Percentiles rank a stretch among this genome's conserved stretches.
Evolutionary conservation across 2,888 invertebrate genomes (phyloP).

Genomic region (Scrobipalpa atriplicella): DNA sequence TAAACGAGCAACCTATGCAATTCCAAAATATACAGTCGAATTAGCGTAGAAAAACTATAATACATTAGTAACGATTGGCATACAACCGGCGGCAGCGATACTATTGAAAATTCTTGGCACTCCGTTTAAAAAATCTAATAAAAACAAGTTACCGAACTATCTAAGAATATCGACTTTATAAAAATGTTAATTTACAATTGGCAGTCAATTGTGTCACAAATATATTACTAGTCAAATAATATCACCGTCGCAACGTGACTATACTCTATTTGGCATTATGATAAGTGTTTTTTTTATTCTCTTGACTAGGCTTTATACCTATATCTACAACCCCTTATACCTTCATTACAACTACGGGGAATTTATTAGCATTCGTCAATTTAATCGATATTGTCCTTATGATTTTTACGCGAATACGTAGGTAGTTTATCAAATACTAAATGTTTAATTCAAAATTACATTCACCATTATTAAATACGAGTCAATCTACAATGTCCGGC

Average conservation of each 20-base stretch:
- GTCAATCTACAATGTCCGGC: constrained; percentile 70
- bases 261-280: constrained; percentile 67
- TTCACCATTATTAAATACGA: constrained; percentile 61
- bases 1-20: constrained; percentile 39
- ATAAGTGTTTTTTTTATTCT: constrained; percentile 58
- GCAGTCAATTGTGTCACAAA: constrained; percentile 78
- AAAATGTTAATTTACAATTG: constrained; percentile 76
- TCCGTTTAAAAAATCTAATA: constrained; percentile 69
- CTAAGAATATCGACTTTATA: constrained; percentile 76
- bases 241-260: constrained; percentile 70
- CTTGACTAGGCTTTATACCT: constrained; percentile 60
- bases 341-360: constrained; percentile 65
- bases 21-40: constrained; percentile 33
- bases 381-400: constrained; percentile 81
- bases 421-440: constrained; percentile 79
- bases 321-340: constrained; percentile 73
- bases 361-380: constrained; percentile 74
- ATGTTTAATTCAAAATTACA: constrained; percentile 70
- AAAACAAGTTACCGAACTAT: constrained; percentile 75
- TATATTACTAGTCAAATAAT: constrained; percentile 72
- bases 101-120: constrained; percentile 63
- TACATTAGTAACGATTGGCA: constrained; percentile 42
- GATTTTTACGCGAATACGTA: constrained; percentile 81
- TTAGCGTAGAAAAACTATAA: constrained; percentile 45
- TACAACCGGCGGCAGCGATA: constrained; percentile 12